These are phyloP conservation scores for Rhopalosiphum nymphaeae DNA, from an alignment of 2,888 invertebrate species.

Conservation along the genomic window DNA sequence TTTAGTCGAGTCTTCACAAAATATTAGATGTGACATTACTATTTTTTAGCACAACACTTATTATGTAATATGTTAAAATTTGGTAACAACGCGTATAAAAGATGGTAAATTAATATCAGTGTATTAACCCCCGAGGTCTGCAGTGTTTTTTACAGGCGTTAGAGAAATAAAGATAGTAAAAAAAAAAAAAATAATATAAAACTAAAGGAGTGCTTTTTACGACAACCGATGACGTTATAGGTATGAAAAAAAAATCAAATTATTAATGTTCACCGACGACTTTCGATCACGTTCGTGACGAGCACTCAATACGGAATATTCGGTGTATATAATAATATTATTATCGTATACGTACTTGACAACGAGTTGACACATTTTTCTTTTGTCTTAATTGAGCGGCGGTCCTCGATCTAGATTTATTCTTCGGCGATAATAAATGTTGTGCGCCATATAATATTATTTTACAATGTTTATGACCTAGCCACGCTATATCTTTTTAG, in stretches of 20 bases:
- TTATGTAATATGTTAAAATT: neutral
- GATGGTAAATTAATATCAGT: neutral
- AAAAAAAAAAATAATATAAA: neutral
- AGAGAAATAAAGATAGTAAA: neutral
- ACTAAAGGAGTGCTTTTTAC: neutral
- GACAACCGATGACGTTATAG: neutral
- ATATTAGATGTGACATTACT: neutral
- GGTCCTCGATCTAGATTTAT: neutral
- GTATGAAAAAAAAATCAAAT: neutral
- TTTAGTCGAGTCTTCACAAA: neutral
- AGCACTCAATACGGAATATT: slow-evolving; percentile 12
- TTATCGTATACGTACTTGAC: neutral
- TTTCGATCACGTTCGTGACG: slow-evolving; percentile 16
- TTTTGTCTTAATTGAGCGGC: neutral
- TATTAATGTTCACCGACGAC: neutral
- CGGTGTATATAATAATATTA: neutral
- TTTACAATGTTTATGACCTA: neutral
- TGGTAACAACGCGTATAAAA: neutral
- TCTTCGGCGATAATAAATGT: neutral
- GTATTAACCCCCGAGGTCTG: neutral
- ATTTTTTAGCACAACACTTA: neutral
- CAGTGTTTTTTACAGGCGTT: neutral
- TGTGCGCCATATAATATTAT: neutral
- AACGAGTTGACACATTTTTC: slow-evolving; percentile 15
- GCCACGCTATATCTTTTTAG: neutral